phyloP scores from a whole-genome alignment of 2,888 invertebrate species.

The Tubulanus polymorphus region DNA sequence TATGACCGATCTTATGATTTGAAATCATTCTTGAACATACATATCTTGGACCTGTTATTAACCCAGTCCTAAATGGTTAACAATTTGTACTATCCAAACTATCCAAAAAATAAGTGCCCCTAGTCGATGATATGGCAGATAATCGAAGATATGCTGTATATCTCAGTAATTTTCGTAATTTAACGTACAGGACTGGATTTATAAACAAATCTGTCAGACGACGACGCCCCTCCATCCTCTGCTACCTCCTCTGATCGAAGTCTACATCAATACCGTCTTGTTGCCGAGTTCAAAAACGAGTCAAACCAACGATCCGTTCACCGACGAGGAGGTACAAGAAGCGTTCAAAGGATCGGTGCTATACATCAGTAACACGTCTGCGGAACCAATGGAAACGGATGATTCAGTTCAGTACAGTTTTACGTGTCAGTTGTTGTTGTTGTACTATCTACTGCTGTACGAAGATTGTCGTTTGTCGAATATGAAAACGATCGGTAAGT shows the following conservation, averaged over 20 bases:
- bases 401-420: constrained; percentile 56
- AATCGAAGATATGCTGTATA: too few species aligned
- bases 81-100: too few species aligned
- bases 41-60: too few species aligned
- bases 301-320: constrained; percentile 85
- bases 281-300: constrained; percentile 55
- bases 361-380: constrained; percentile 5
- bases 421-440: constrained; percentile 80
- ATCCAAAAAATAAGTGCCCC: too few species aligned
- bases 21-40: too few species aligned
- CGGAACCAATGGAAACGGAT: constrained; percentile 18
- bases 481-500: constrained; percentile 48
- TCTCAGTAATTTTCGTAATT: too few species aligned
- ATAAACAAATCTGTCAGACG: constrained; percentile 83
- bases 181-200: constrained; percentile 75
- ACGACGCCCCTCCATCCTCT: constrained; percentile 89
- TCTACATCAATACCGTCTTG: constrained; percentile 88
- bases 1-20: too few species aligned
- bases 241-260: constrained; percentile 86
- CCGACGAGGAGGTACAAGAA: constrained; percentile 77
- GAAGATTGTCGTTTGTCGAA: constrained; percentile 76
- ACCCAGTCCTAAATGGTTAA: too few species aligned
- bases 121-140: too few species aligned
- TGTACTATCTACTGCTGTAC: constrained; percentile 88
- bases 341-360: constrained; percentile 42